Evolutionary conservation across 1,140 invertebrate genomes (phyloP), one percentile per base, ranked within the genome.

Genomic region (Zaprionus ghesquierei): DNA sequence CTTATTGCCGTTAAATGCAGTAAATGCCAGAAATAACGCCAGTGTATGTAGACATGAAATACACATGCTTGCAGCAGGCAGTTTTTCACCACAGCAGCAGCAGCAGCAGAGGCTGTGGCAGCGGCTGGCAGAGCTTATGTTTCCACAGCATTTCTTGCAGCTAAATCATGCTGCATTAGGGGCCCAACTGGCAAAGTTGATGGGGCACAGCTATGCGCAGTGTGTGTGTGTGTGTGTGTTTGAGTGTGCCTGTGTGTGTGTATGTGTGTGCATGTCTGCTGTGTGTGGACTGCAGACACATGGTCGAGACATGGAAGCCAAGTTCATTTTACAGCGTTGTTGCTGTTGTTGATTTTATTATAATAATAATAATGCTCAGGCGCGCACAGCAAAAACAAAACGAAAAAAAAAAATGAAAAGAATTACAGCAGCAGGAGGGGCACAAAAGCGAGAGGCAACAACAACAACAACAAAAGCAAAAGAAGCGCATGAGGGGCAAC

Each of bases 291-390:
- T 25, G 58, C 51, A 69, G 71, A 74, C 71, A 74, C 65, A 74
- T 62, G 65, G 65, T 56, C 58, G 65, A 66, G 51, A 69, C 71
- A 69, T 74, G 59, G 65, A 51, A 69, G 58, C 65, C 71, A 69
- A 69, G 70, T 73, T 73, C 56, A 73, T 56, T 73, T 69, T 69
- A 69, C 71, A 74, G 27, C 55, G 46, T 56, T 69, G 71, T 56
- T 62, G 71, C 22, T 71, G 46, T 25, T 72, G 77, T 56, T 87
- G 75, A 81, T 86, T 81, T 81, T 86, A 78, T 78, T 86, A 85
- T 81, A 78, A 85, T 81, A 85, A 84, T 84, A 71, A 86, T 59
- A 65, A 71, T 77, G 50, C 33, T 54, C 51, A 65, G 50, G 61
- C 61, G 65, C 75, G 61, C 61, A 56, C 53, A 77, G 29, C 46